Evolutionary conservation across 1,140 invertebrate species (phyloP).

Genomic region (Paracyclopina nana): DNA sequence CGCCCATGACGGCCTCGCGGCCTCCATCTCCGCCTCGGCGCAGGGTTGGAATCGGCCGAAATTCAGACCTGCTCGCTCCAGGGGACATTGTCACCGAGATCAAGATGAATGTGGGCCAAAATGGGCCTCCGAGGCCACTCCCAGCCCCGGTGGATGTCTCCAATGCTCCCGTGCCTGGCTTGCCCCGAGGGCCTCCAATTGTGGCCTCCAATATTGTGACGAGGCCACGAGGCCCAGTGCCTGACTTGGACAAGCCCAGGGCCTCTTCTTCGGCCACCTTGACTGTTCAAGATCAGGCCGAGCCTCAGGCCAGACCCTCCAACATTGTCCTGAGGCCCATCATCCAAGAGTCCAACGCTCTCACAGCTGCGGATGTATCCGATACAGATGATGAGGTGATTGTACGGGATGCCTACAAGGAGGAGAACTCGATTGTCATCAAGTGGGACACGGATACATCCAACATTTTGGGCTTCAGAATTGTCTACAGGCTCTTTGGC

Average conservation of each 20-base stretch:
- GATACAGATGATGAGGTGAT: slow-evolving; percentile 40
- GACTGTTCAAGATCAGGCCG: too few relatives aligned
- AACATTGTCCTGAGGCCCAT: slow-evolving; percentile 11
- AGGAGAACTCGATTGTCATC: slow-evolving; percentile 68
- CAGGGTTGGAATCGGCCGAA: too few relatives aligned
- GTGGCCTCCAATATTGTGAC: too few relatives aligned
- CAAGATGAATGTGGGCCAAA: slow-evolving; percentile 13
- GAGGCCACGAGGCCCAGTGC: too few relatives aligned
- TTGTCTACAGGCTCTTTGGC: slow-evolving; percentile 71
- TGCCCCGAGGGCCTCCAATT: too few relatives aligned
- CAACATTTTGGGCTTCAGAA: slow-evolving; percentile 64
- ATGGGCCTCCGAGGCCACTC: too few relatives aligned
- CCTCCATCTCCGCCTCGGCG: too few relatives aligned
- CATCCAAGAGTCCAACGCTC: slow-evolving; percentile 1
- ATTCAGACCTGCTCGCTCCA: too few relatives aligned
- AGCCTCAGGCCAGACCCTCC: background rate
- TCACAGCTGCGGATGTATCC: slow-evolving; percentile 19
- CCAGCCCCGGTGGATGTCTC: too few relatives aligned
- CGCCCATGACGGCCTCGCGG: background rate
- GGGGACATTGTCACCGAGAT: slow-evolving; percentile 14
- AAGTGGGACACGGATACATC: slow-evolving; percentile 69
- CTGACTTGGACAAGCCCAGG: too few relatives aligned
- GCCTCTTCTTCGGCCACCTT: too few relatives aligned
- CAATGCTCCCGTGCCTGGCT: too few relatives aligned
- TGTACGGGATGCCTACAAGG: slow-evolving; percentile 57